Percentiles rank a stretch among this genome's conserved stretches.
phyloP scores from a whole-genome alignment of 2,113 vertebrate genomes.

The Coturnix japonica region DNA sequence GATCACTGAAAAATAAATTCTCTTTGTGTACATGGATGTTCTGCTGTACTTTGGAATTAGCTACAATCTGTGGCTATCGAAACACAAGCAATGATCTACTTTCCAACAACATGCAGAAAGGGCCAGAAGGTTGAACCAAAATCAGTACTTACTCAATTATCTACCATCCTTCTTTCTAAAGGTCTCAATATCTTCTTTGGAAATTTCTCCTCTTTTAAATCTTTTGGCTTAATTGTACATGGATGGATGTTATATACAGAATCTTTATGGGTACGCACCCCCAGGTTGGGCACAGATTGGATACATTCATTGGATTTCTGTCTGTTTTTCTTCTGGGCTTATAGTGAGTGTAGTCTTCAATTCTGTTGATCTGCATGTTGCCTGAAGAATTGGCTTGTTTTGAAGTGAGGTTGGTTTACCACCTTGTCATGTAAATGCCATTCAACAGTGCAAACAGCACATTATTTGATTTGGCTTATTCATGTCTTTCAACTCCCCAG shows the following conservation, averaged over 20 bases:
- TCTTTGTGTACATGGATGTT: background rate
- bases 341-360: background rate
- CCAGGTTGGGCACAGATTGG: background rate
- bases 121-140: background rate
- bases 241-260: background rate
- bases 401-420: conserved; percentile 17
- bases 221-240: background rate
- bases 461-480: conserved; percentile 26
- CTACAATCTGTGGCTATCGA: background rate
- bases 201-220: background rate
- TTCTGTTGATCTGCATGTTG: background rate
- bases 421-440: background rate
- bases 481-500: background rate
- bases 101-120: background rate
- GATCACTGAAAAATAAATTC: background rate
- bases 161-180: background rate
- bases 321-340: background rate
- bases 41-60: background rate
- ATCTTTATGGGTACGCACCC: background rate
- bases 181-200: background rate
- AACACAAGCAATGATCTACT: background rate
- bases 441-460: conserved; percentile 8
- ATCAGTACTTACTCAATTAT: background rate
- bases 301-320: background rate
- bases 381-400: background rate